A percentile compares a stretch with the other conserved stretches of the same genome.
These are phyloP conservation scores for Porites rus DNA, from an alignment of 92 coral and sea anemone species.

Conservation along the genomic window DNA sequence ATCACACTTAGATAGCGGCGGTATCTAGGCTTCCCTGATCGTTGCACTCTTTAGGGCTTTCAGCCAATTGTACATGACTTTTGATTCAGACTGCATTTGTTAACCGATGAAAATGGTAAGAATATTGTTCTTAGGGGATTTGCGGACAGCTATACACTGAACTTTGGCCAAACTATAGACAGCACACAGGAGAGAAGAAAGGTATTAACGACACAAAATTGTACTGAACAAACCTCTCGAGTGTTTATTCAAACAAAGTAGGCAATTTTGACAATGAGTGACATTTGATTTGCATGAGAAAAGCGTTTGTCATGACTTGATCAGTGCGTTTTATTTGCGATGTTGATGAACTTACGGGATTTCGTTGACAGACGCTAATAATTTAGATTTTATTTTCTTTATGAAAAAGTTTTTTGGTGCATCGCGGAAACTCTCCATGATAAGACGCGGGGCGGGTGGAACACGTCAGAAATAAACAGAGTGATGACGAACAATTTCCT, in stretches of 20 bases:
- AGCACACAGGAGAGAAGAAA: background rate
- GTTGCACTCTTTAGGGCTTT: background rate
- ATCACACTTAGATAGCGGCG: background rate
- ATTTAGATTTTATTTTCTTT: background rate
- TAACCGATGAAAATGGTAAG: background rate
- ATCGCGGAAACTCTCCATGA: constrained; percentile 16
- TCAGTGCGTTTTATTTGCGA: background rate
- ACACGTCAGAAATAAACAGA: background rate
- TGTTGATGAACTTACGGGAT: background rate
- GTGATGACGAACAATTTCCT: background rate
- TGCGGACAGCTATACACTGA: background rate
- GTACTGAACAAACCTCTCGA: background rate
- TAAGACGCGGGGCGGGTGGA: background rate
- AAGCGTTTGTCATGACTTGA: background rate
- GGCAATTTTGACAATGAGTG: background rate
- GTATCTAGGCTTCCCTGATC: background rate
- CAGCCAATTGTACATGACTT: background rate
- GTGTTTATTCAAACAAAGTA: background rate
- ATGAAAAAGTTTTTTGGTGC: constrained; percentile 10
- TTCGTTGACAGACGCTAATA: background rate
- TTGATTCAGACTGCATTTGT: background rate
- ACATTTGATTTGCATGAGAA: constrained; percentile 23
- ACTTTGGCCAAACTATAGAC: background rate
- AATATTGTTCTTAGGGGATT: background rate
- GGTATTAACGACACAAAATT: background rate